Conservation (phyloP, 2,888 invertebrate species). For the Clanis bilineata region DNA sequence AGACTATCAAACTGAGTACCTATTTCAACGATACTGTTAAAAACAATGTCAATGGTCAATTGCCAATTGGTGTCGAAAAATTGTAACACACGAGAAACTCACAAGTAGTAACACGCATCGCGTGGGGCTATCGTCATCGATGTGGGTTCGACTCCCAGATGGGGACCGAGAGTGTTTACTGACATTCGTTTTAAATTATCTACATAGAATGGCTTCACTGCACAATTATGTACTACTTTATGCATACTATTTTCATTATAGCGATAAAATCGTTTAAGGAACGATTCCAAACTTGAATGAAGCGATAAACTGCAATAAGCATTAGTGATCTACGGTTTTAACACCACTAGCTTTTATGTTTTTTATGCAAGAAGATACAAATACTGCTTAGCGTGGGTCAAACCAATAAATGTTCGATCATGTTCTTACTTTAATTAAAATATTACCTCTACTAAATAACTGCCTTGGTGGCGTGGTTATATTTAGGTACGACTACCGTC, state of each 20-base stretch:
- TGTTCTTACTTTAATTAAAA: too few relatives aligned
- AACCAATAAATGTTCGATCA: too few relatives aligned
- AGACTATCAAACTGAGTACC: too few relatives aligned
- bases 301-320: neutral
- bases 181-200: neutral
- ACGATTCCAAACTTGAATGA: neutral
- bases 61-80: slow-evolving; percentile 2
- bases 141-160: neutral
- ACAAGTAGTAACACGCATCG: neutral
- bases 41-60: neutral
- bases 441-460: too few relatives aligned
- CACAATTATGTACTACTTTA: neutral
- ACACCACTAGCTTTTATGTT: neutral
- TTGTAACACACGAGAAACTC: neutral
- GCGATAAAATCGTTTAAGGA: neutral
- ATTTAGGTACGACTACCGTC: too few relatives aligned
- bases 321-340: too few relatives aligned
- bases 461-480: too few relatives aligned
- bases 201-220: neutral
- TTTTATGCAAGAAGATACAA: too few relatives aligned
- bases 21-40: too few relatives aligned
- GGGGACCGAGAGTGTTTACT: neutral
- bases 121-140: neutral
- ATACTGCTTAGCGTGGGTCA: too few relatives aligned
- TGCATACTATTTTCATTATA: neutral